phyloP scores from a whole-genome alignment of 2,113 vertebrate species.

The Leucosticte australis region DNA sequence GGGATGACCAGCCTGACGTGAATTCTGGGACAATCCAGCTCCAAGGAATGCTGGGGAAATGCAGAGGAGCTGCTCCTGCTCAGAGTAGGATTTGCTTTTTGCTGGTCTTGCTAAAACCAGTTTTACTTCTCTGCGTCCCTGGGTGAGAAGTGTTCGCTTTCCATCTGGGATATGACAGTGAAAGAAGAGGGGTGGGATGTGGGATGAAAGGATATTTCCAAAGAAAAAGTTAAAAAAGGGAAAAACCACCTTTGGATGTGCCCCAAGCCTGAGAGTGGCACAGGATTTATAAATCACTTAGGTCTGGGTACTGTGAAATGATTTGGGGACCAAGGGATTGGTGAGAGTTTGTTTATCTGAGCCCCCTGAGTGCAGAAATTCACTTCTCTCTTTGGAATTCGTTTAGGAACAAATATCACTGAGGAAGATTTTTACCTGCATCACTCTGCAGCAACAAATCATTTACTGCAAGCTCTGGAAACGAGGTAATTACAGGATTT shows the following conservation, averaged over 20 bases:
- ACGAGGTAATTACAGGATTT: background rate
- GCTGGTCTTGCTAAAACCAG: rapidly evolving
- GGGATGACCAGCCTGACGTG: background rate
- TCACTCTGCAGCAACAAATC: background rate
- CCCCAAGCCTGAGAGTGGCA: background rate
- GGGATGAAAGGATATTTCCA: background rate
- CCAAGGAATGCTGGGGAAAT: background rate
- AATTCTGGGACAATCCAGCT: background rate
- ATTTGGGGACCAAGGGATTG: background rate
- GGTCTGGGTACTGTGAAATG: background rate
- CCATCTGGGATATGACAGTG: background rate
- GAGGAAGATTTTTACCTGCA: background rate
- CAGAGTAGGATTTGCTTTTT: background rate
- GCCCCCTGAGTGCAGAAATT: background rate
- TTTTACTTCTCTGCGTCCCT: background rate
- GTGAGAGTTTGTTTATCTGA: background rate
- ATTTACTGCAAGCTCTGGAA: background rate
- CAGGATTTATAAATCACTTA: background rate
- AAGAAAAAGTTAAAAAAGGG: background rate
- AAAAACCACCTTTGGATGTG: rapidly evolving
- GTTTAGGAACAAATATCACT: background rate
- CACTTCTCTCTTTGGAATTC: background rate
- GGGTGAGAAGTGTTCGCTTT: background rate
- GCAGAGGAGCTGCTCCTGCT: background rate
- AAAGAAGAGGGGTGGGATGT: background rate